A percentile compares a stretch with the other conserved stretches of the same genome.
Evolutionary conservation across 2,888 invertebrate genomes (phyloP).

Genomic region (Cheilosia urbana): DNA sequence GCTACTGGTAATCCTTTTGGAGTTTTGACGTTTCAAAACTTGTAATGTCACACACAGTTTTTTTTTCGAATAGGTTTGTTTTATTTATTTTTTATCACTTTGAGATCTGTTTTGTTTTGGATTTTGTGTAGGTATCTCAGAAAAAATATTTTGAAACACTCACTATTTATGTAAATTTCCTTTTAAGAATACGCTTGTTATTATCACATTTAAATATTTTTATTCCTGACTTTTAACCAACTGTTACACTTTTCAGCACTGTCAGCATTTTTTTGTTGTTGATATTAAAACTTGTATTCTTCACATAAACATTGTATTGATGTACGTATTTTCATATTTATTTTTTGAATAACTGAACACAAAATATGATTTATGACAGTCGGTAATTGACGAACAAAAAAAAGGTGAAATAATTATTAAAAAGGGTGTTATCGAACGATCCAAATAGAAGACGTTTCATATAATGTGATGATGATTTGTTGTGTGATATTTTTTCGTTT

Average conservation of each 20-base stretch:
- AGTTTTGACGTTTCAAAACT: constrained; percentile 54
- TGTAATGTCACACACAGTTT: constrained; percentile 58
- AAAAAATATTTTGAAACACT: constrained; percentile 25
- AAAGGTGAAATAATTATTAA: not conserved
- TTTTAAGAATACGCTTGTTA: constrained; percentile 35
- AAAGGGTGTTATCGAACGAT: constrained; percentile 37
- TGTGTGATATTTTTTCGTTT: constrained; percentile 41
- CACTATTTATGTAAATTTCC: constrained; percentile 7
- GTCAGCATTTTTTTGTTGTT: constrained; percentile 56
- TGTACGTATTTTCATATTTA: not conserved
- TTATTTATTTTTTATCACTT: constrained; percentile 41
- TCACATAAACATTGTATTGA: constrained; percentile 18
- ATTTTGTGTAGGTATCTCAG: constrained; percentile 43
- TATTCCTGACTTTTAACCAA: constrained; percentile 37
- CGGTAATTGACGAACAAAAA: constrained; percentile 1
- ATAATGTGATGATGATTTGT: constrained; percentile 38
- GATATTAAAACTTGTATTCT: constrained; percentile 3
- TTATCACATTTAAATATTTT: constrained; percentile 49
- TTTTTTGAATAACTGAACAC: constrained; percentile 9
- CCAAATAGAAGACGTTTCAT: constrained; percentile 23
- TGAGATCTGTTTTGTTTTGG: constrained; percentile 42
- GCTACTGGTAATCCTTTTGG: constrained; percentile 58
- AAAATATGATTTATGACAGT: constrained; percentile 21
- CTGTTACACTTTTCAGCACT: constrained; percentile 68
- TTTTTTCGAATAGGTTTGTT: constrained; percentile 1